phyloP scores from a whole-genome alignment of 2,113 vertebrate genomes.

The Ornithorhynchus anatinus region DNA sequence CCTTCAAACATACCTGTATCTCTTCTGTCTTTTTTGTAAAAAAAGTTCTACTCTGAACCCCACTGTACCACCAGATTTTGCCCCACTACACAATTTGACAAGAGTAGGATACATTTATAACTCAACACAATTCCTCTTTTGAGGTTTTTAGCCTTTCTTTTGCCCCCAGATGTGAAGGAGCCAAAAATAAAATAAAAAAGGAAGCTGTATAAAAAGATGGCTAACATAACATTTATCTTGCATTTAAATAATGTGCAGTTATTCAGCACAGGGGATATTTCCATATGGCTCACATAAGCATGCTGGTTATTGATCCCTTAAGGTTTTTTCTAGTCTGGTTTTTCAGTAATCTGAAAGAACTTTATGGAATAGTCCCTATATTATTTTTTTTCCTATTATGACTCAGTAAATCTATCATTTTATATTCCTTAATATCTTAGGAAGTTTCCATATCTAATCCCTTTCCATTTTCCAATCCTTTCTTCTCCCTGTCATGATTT shows the following conservation, averaged over 20 bases:
- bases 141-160: conserved; percentile 10
- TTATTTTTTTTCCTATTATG: conserved; percentile 7
- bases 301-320: conserved; percentile 30
- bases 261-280: conserved; percentile 32
- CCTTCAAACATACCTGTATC: too few species aligned
- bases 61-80: too few species aligned
- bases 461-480: not conserved
- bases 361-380: not conserved
- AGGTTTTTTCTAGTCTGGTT: conserved; percentile 8
- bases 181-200: conserved; percentile 15
- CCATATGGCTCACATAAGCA: conserved; percentile 44
- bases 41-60: too few species aligned
- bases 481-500: not conserved
- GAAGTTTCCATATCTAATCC: not conserved
- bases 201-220: conserved; percentile 43
- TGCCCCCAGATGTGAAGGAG: not conserved
- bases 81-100: too few species aligned
- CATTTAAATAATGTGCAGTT: conserved; percentile 36
- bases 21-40: too few species aligned
- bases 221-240: conserved; percentile 49
- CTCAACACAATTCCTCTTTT: too few species aligned
- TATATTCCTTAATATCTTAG: not conserved
- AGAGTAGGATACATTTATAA: too few species aligned
- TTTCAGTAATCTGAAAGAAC: conserved; percentile 1
- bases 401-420: not conserved